Evolutionary conservation across 2,797 vertebrate species (phyloP), one percentile per base, ranked within the genome.

Genomic region (Labroides dimidiatus): DNA sequence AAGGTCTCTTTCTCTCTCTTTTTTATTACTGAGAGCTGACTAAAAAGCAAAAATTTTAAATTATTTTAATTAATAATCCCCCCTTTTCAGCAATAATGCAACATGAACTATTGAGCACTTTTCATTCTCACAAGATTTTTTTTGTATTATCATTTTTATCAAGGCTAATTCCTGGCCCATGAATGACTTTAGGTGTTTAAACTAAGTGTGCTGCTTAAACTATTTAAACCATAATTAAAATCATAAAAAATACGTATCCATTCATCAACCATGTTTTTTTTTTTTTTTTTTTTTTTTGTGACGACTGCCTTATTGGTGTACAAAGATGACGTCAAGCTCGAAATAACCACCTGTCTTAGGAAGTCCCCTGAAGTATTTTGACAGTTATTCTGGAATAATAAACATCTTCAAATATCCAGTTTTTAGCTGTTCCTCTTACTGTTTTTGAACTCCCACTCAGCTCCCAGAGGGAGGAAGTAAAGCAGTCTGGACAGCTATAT

Each of bases 361-460:
- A 81, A 90, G 82, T 64, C 13, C 19, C 61, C 65, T 52, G 36
- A 84, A 78, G 78, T 76, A 72, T 64, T 63, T 55, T 55, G 41
- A 78, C 30, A 43, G 54, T 45, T 78, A 53, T 84, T 82, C 76
- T 53, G 20, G 70, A 88, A 82, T 62, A 75, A 86, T 79, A 85
- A 87, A 85, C 80, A 77, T 45, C 59, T 77, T 72, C 69, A 78
- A 80, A 82, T 84, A 77, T 86, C 75, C 47, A 1, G 30, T 58
- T 69, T 61, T 52, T 48, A 69, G 80, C 54, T 55, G 56, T 44
- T 44, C 44, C 43, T 81, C 64, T 69, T 50, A 67, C 72, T 47
- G 37, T 64, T 67, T 80, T 85, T 87, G 63, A 83, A 84, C 82
- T 87, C 82, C 83, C 75, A 79, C 79, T 74, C 57, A 70, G 65